Conservation (phyloP, 2,797 vertebrate species). For the Rousettus madagascariensis region DNA sequence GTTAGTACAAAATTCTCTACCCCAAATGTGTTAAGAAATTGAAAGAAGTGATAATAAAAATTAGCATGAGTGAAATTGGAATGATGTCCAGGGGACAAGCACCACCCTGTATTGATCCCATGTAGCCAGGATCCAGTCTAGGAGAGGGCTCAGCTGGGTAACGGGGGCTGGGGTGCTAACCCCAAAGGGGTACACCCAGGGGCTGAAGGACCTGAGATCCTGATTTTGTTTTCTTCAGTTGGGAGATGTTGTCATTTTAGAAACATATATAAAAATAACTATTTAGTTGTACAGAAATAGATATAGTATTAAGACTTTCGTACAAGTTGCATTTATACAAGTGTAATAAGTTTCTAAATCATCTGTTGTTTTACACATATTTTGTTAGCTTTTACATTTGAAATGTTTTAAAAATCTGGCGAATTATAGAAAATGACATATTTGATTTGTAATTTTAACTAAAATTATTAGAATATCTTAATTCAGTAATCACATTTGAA, state of each 20-base stretch:
- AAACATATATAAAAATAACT: not conserved
- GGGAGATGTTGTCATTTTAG: not conserved
- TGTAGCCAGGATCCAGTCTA: not conserved
- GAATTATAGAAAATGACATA: not conserved
- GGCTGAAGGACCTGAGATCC: not conserved
- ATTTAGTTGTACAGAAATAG: not conserved
- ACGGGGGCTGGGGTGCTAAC: not conserved
- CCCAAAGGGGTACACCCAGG: no score
- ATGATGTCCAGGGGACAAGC: not conserved
- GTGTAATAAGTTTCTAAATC: not conserved
- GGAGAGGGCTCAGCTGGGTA: no score
- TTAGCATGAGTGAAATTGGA: not conserved
- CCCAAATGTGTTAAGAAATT: not conserved
- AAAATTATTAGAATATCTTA: not conserved
- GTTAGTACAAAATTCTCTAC: not conserved
- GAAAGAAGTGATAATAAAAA: not conserved
- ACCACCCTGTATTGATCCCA: not conserved
- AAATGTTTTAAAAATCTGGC: not conserved
- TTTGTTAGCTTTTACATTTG: not conserved
- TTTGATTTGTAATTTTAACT: slow-evolving; percentile 1
- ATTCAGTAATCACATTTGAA: not conserved
- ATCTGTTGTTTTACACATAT: not conserved
- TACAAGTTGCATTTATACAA: not conserved
- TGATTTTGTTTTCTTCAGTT: not conserved
- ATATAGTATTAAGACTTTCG: not conserved